Percentiles rank a stretch among this genome's conserved stretches.
Conservation (phyloP, 2,113 vertebrate species). For the Oncorhynchus tshawytscha region DNA sequence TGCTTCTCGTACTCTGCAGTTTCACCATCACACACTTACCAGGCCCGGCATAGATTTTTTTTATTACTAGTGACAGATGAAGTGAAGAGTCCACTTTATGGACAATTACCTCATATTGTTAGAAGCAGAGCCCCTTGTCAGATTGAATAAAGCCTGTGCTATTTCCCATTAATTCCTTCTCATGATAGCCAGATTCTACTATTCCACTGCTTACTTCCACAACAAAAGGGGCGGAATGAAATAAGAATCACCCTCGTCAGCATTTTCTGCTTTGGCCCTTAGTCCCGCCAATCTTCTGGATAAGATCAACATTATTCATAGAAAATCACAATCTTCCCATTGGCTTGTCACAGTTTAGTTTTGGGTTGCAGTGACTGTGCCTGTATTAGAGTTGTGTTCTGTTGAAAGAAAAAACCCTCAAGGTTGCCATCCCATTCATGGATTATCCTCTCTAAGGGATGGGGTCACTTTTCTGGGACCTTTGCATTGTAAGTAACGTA, state of each 20-base stretch:
- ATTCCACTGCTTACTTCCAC: not conserved
- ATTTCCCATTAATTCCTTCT: constrained; percentile 8
- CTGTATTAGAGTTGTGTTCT: constrained; percentile 1
- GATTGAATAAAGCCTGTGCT: not conserved
- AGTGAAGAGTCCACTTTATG: not conserved
- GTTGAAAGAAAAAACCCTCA: not conserved
- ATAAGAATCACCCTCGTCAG: not conserved
- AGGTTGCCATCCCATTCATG: constrained; percentile 51
- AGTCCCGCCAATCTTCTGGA: too few species aligned
- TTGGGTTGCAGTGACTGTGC: too few species aligned
- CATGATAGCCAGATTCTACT: constrained; percentile 12
- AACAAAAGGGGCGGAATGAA: not conserved
- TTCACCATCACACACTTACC: not conserved
- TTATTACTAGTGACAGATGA: constrained; percentile 14
- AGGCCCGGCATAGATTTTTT: not conserved
- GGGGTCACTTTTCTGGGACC: constrained; percentile 58
- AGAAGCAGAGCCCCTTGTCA: not conserved
- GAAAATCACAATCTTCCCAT: too few species aligned
- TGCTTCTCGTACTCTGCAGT: not conserved
- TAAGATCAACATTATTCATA: too few species aligned
- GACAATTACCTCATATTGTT: constrained; percentile 2
- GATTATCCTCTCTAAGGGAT: constrained; percentile 50
- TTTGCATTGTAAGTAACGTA: constrained; percentile 21
- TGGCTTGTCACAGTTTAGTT: too few species aligned
- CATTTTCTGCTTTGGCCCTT: too few species aligned